A percentile compares a stretch with the other conserved stretches of the same genome.
Conservation (phyloP, 2,888 invertebrate genomes). For the Macrosiphum euphorbiae region DNA sequence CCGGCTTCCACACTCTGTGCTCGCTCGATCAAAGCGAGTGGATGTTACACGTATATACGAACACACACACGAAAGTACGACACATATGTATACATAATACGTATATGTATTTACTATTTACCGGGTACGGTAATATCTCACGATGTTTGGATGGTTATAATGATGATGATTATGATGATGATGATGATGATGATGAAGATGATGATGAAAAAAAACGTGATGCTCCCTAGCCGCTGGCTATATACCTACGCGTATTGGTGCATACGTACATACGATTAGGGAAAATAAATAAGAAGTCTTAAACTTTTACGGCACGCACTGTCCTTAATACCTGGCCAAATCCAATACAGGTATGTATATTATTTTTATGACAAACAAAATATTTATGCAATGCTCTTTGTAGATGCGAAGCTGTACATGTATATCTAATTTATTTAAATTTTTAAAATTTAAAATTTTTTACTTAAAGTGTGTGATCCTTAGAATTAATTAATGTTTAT, state of each 20-base stretch:
- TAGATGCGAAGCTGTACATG: not conserved
- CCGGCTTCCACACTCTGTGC: not conserved
- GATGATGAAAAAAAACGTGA: not conserved
- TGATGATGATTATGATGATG: not conserved
- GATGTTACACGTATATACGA: not conserved
- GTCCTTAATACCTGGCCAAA: not conserved
- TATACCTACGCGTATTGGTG: not conserved
- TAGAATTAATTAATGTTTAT: not conserved
- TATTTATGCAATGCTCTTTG: not conserved
- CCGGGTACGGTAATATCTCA: not conserved
- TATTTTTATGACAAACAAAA: not conserved
- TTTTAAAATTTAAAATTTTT: too few species aligned
- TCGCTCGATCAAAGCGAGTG: not conserved
- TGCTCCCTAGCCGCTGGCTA: not conserved
- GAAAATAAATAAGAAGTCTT: not conserved
- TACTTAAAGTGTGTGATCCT: not conserved
- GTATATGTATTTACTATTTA: not conserved
- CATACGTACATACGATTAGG: not conserved
- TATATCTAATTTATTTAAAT: not conserved
- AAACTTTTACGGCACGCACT: not conserved
- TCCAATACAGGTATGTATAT: not conserved
- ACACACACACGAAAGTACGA: not conserved
- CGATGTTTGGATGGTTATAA: not conserved
- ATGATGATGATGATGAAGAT: not conserved
- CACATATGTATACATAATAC: not conserved